phyloP scores from a whole-genome alignment of 2,888 invertebrate genomes.

The Scaptomyza polygonia region DNA sequence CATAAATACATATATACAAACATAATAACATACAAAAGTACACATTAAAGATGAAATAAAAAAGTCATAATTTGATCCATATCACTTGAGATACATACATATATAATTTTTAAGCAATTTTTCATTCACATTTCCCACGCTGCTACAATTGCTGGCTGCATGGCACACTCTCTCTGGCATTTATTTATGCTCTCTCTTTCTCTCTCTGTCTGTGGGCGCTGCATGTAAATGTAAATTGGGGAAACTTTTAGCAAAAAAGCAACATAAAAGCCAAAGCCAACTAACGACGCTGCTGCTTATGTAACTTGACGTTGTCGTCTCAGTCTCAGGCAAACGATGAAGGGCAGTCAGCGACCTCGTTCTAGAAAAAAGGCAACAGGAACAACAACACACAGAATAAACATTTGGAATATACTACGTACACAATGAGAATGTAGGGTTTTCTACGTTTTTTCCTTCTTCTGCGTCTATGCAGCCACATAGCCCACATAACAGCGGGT shows the following conservation, averaged over 20 bases:
- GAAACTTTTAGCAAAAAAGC: conserved; percentile 48
- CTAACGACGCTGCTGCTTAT: conserved; percentile 61
- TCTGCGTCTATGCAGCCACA: conserved; percentile 43
- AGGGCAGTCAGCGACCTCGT: conserved; percentile 82
- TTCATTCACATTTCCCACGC: conserved; percentile 73
- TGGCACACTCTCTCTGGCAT: conserved; percentile 24
- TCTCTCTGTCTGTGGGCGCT: conserved; percentile 13
- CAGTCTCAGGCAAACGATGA: conserved; percentile 59
- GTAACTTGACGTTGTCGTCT: conserved; percentile 64
- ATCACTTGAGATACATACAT: conserved; percentile 34
- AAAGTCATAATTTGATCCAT: conserved; percentile 49
- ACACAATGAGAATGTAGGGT: conserved; percentile 56
- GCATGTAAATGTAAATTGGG: conserved; percentile 51
- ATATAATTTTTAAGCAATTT: conserved; percentile 42
- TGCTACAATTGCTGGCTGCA: conserved; percentile 36
- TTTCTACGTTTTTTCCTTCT: conserved; percentile 20
- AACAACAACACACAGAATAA: conserved; percentile 55
- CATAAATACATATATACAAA: conserved; percentile 3
- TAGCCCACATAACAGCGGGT: conserved; percentile 44
- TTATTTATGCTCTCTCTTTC: conserved; percentile 3
- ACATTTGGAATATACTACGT: conserved; percentile 52
- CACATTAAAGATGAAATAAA: conserved; percentile 1
- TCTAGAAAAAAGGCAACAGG: conserved; percentile 67
- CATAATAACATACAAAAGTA: neutral
- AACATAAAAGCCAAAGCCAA: conserved; percentile 62